Evolutionary conservation across 2,888 invertebrate genomes (phyloP), one percentile per base, ranked within the genome.

Genomic region (Campoplex nolae): DNA sequence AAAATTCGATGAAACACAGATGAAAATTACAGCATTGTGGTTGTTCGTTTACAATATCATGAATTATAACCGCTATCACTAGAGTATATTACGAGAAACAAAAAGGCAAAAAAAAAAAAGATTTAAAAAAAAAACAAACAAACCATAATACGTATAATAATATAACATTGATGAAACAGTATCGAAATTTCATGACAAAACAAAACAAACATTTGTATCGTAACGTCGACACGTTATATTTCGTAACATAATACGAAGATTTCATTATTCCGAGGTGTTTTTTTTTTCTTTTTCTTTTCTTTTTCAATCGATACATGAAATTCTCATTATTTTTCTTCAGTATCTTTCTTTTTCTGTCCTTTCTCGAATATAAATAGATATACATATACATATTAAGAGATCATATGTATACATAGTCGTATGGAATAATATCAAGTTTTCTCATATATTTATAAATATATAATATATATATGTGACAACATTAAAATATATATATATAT

Each of bases 1-100:
- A 74, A 23, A 62, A 76, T 38, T 38, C 54, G 51, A 85, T 35
- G 75, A 79, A 54, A 62, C 70, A 62, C 78, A 86, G 78, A 81
- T 70, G 71, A 81, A 88, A 88, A 82, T 83, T 77, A 85, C 78
- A 62, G 62, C 76, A 85, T 83, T 65, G 77, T 83, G 48, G 28
- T 73, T 45, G 32, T 67, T 76, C 8, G 28, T 65, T 65, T 77
- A 88, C 82, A 91, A 70, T 73, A 93, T 91, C 92, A 93, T 92
- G 88, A 65, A 89, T 88, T 89, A 76, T 83, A 70, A 83, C 74
- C 73, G 13, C 62, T 62, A 81, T 74, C 45, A 9, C 73, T 81
- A 83, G 23, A 56, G 89, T 78, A 89, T 89, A 90, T 84, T 38
- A 77, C 56, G 38, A 70, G 18, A 35, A 35, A 78, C 18, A 71